Conservation (phyloP, 2,888 invertebrate genomes). For the Nymphalis c-album region DNA sequence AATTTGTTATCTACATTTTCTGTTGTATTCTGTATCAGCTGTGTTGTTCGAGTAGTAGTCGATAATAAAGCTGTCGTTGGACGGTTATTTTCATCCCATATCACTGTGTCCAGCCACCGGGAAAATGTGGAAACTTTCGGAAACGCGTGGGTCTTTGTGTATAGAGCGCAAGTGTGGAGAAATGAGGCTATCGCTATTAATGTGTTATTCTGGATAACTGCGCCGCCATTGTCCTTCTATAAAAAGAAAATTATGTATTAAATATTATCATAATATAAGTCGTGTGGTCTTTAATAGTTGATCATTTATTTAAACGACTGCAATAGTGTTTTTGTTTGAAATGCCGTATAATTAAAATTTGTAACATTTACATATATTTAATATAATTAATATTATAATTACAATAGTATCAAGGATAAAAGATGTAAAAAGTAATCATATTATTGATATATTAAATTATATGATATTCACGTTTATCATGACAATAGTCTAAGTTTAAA, state of each 20-base stretch:
- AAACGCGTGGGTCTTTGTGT: slow-evolving; percentile 69
- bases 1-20: slow-evolving; percentile 43
- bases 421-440: too few relatives aligned
- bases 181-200: slow-evolving; percentile 64
- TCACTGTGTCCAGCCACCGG: slow-evolving; percentile 66
- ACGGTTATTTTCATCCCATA: slow-evolving; percentile 68
- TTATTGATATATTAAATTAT: too few relatives aligned
- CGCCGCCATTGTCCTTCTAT: slow-evolving; percentile 74
- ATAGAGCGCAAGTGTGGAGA: slow-evolving; percentile 66
- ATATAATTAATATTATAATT: too few relatives aligned
- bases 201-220: slow-evolving; percentile 71
- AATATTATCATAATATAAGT: background rate
- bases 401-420: too few relatives aligned
- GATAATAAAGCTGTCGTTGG: slow-evolving; percentile 48
- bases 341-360: too few relatives aligned
- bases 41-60: slow-evolving; percentile 31
- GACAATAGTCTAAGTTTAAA: too few relatives aligned
- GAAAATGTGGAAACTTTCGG: slow-evolving; percentile 65
- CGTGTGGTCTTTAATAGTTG: too few relatives aligned
- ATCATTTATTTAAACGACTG: too few relatives aligned
- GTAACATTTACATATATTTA: too few relatives aligned
- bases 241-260: slow-evolving; percentile 34
- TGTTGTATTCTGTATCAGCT: slow-evolving; percentile 41
- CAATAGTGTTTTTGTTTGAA: too few relatives aligned
- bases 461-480: too few relatives aligned